Conservation (phyloP, 2,113 vertebrate genomes). For the Zosterops japonicus region DNA sequence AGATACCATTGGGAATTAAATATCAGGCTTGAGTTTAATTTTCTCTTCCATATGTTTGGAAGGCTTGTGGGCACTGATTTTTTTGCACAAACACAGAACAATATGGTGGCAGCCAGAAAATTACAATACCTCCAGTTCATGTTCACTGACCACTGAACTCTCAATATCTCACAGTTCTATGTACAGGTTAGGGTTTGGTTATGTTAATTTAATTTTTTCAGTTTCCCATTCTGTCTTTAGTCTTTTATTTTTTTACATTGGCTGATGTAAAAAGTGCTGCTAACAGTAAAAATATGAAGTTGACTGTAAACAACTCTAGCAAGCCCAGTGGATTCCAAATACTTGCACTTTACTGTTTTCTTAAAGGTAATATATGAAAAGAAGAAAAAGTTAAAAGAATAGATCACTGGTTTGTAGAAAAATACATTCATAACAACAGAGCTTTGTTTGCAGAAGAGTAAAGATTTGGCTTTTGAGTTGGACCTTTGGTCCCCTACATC, state of each 20-base stretch:
- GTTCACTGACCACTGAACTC: not conserved
- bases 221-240: not conserved
- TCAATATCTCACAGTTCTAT: not conserved
- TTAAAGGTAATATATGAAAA: not conserved
- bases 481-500: not conserved
- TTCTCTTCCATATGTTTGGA: slow-evolving; percentile 39
- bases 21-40: slow-evolving; percentile 52
- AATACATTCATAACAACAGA: not conserved
- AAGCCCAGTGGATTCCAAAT: not conserved
- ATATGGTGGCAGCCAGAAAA: not conserved
- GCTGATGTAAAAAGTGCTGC: not conserved
- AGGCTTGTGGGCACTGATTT: slow-evolving; percentile 22
- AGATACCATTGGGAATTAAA: slow-evolving; percentile 45
- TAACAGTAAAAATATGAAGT: not conserved
- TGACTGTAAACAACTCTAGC: not conserved
- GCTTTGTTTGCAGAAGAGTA: not conserved
- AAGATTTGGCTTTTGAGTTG: not conserved
- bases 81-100: slow-evolving; percentile 20
- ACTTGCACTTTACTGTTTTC: not conserved
- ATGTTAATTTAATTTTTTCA: not conserved
- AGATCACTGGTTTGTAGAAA: not conserved
- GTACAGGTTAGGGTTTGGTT: not conserved
- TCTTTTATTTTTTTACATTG: not conserved
- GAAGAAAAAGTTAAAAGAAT: not conserved
- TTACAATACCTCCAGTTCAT: not conserved